These are phyloP conservation scores for Drosophila tropicalis DNA, from an alignment of 1,140 invertebrate species.

Conservation along the genomic window DNA sequence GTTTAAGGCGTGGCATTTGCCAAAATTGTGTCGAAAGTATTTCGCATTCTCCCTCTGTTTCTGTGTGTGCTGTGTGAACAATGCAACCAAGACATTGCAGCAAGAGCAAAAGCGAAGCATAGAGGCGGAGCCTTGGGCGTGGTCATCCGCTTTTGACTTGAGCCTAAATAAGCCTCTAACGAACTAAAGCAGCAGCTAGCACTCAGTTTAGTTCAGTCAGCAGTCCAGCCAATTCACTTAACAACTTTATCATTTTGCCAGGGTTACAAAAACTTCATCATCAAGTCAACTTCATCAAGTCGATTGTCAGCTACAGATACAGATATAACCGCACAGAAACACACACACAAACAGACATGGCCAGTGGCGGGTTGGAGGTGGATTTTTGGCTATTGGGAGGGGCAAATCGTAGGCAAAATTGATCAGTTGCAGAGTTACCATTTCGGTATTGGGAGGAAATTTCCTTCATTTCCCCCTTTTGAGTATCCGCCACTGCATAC, in stretches of 20 bases:
- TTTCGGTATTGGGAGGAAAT: too few species aligned
- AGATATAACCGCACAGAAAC: conserved; percentile 9
- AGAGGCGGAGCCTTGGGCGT: conserved; percentile 1
- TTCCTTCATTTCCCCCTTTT: too few species aligned
- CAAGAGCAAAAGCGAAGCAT: not conserved
- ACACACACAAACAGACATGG: conserved; percentile 3
- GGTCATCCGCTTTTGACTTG: conserved; percentile 7
- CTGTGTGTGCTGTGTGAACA: not conserved
- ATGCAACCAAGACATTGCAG: not conserved
- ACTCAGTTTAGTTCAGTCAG: conserved; percentile 14
- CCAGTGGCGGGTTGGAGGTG: too few species aligned
- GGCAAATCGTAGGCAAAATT: too few species aligned
- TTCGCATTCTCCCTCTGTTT: conserved; percentile 1
- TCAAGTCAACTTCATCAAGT: conserved; percentile 17
- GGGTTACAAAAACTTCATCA: conserved; percentile 44
- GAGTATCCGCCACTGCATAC: too few species aligned
- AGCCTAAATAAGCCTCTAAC: conserved; percentile 22
- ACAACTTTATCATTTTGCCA: conserved; percentile 55
- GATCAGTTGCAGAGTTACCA: too few species aligned
- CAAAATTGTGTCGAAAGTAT: conserved; percentile 7
- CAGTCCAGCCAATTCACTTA: conserved; percentile 55
- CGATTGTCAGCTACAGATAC: conserved; percentile 23
- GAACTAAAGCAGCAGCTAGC: conserved; percentile 1
- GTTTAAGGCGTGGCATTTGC: conserved; percentile 4
- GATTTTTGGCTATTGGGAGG: too few species aligned